Percentiles rank a stretch among this genome's conserved stretches.
These are phyloP conservation scores for Thunnus maccoyii DNA, from an alignment of 2,113 vertebrate genomes.

Conservation along the genomic window DNA sequence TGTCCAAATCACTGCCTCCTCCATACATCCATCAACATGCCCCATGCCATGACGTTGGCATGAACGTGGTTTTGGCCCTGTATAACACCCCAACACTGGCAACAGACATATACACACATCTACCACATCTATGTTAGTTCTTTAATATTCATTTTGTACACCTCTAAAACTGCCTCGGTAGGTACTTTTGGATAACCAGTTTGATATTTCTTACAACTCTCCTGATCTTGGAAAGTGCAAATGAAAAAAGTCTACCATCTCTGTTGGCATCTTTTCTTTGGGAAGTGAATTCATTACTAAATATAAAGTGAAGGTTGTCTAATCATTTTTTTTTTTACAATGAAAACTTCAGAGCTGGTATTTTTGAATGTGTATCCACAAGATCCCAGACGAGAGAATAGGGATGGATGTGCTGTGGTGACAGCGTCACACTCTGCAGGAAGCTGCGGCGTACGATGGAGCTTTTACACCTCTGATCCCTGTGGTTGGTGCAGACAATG, in stretches of 20 bases:
- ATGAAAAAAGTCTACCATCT: background rate
- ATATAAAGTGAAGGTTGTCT: background rate
- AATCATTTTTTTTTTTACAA: slow-evolving; percentile 4
- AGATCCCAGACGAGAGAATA: slow-evolving; percentile 48
- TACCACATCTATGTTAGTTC: background rate
- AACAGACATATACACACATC: too few relatives aligned
- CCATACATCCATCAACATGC: slow-evolving; percentile 80
- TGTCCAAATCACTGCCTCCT: background rate
- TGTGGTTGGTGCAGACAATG: slow-evolving; percentile 29
- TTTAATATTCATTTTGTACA: background rate
- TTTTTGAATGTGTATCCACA: slow-evolving; percentile 34
- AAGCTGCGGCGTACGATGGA: slow-evolving; percentile 22
- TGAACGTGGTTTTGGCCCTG: slow-evolving; percentile 78
- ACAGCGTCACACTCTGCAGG: slow-evolving; percentile 66
- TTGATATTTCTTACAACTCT: background rate
- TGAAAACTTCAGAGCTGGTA: slow-evolving; percentile 15
- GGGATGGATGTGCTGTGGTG: slow-evolving; percentile 35
- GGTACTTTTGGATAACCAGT: background rate
- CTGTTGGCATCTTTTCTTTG: background rate
- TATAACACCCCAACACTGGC: background rate
- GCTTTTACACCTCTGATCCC: slow-evolving; percentile 60
- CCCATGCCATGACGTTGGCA: slow-evolving; percentile 88
- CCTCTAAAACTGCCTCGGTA: background rate
- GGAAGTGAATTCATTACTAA: background rate
- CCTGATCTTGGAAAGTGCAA: background rate